These are phyloP conservation scores for Pogonomyrmex californicus DNA, from an alignment of 1,140 invertebrate genomes.

Conservation along the genomic window DNA sequence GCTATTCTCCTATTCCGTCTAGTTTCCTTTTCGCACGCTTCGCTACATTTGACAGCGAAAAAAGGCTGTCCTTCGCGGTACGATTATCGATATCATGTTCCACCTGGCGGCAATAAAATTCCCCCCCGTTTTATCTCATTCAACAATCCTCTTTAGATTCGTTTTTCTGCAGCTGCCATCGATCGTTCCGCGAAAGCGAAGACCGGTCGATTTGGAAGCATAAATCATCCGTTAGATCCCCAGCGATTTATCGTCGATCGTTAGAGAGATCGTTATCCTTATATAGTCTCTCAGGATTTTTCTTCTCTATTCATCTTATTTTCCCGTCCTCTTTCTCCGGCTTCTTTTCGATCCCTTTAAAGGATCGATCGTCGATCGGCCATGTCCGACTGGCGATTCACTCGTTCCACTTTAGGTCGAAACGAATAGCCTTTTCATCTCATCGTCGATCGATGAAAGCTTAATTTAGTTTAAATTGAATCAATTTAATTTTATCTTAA, in stretches of 20 bases:
- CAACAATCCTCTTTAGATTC: background rate
- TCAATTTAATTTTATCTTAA: background rate
- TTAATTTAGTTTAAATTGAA: background rate
- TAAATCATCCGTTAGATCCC: conserved; percentile 68
- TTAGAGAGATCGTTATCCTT: conserved; percentile 69
- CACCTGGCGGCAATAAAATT: conserved; percentile 39
- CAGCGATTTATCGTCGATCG: conserved; percentile 64
- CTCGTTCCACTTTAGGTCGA: conserved; percentile 73
- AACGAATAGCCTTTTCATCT: conserved; percentile 16
- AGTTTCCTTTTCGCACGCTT: conserved; percentile 5
- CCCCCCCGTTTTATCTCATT: background rate
- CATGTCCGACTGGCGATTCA: conserved; percentile 54
- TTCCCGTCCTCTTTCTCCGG: conserved; percentile 57
- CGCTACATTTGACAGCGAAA: conserved; percentile 17
- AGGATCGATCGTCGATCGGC: conserved; percentile 33
- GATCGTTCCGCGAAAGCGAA: conserved; percentile 45
- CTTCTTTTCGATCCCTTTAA: conserved; percentile 68
- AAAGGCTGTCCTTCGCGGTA: background rate
- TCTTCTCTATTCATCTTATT: conserved; percentile 52
- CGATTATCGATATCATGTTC: conserved; percentile 46
- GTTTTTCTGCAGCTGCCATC: conserved; percentile 1
- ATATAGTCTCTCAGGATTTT: conserved; percentile 63
- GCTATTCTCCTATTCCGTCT: background rate
- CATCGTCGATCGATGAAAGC: background rate
- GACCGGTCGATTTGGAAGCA: conserved; percentile 66